Evolutionary conservation across 1,140 invertebrate species (phyloP), one percentile per base, ranked within the genome.

Genomic region (Branchinecta lynchi): DNA sequence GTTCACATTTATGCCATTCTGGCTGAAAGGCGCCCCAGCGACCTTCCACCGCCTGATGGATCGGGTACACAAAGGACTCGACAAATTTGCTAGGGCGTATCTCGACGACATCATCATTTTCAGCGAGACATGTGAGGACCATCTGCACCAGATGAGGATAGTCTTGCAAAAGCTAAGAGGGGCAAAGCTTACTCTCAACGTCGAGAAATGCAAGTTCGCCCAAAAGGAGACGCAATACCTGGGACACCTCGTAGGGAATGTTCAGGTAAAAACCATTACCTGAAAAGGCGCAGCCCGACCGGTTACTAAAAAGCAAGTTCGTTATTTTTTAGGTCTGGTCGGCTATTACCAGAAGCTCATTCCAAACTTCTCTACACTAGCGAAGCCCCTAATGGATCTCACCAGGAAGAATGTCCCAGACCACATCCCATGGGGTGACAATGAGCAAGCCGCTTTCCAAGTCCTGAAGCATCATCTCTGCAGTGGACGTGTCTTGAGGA

Each of bases 131-230:
- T 51, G 9, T 51, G n/a, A 51, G 9, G 46, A 51, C 9, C 46
- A 51, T 51, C 9, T 51, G 9, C n/a, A n/a, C 9, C n/a, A 51
- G 9, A 9, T 51, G n/a, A 51, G 46, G n/a, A 9, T 9, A 51
- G 46, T 51, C 46, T 51, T 51, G 9, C 9, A 9, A n/a, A 51
- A 51, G n/a, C 46, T 51, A 9, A 51, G n/a, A n/a, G n/a, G n/a
- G 9, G 46, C 46, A 51, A n/a, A 51, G 46, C n/a, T 51, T 9
- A 51, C 46, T 51, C 46, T 51, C n/a, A 51, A 51, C n/a, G 46
- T 51, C 9, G 46, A 51, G 46, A 51, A 51, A 51, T 51, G 46
- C n/a, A 51, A 51, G n/a, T n/a, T n/a, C n/a, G n/a, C n/a, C n/a
- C n/a, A n/a, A n/a, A n/a, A n/a, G n/a, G n/a, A n/a, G n/a, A n/a